Percentiles rank a stretch among this genome's conserved stretches.
These are phyloP conservation scores for Habropoda laboriosa DNA, from an alignment of 1,140 invertebrate species.

Conservation along the genomic window DNA sequence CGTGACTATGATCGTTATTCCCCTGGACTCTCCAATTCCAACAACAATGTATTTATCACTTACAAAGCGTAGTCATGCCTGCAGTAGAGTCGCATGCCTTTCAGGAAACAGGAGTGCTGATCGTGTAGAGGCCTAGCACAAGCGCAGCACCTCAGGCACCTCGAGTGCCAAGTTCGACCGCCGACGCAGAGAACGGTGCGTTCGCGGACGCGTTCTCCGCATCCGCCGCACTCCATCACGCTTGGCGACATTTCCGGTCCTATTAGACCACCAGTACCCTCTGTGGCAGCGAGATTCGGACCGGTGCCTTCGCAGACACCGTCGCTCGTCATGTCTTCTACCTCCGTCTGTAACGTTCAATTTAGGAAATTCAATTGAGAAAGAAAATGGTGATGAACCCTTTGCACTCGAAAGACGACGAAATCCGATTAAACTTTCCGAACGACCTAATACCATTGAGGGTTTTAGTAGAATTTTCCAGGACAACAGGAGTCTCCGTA, in stretches of 20 bases:
- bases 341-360: conserved; percentile 71
- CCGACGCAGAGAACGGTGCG: conserved; percentile 80
- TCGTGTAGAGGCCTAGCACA: conserved; percentile 78
- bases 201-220: conserved; percentile 78
- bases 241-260: conserved; percentile 67
- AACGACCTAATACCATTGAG: no score
- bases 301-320: conserved; percentile 65
- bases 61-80: conserved; percentile 80
- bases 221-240: conserved; percentile 80
- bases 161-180: conserved; percentile 79
- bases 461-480: no score
- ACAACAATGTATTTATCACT: conserved; percentile 57
- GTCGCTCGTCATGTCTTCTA: conserved; percentile 72
- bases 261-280: conserved; percentile 55
- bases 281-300: conserved; percentile 53
- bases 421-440: no score
- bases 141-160: conserved; percentile 79
- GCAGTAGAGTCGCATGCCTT: conserved; percentile 79
- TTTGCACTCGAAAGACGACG: no score
- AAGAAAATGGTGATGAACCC: no score
- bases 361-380: not conserved
- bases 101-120: conserved; percentile 79
- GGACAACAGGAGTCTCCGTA: no score
- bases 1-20: no score
- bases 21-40: no score